Evolutionary conservation across 2,888 invertebrate genomes (phyloP).

Genomic region (Caenorhabditis japonica): DNA sequence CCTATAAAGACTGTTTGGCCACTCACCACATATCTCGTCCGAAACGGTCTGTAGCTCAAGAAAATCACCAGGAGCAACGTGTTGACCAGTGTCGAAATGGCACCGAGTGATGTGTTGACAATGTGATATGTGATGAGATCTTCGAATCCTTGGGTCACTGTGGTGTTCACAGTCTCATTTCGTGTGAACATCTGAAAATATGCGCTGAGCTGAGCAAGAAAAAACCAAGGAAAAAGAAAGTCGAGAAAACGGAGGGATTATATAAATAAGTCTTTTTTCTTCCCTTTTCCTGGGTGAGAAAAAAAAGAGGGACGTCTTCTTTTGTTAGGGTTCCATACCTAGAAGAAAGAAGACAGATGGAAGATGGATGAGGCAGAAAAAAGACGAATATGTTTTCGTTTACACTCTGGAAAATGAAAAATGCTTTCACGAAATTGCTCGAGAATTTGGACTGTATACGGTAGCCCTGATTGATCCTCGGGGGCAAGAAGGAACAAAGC

Average conservation of each 20-base stretch:
- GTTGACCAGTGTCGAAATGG: conserved; percentile 56
- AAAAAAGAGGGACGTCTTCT: conserved; percentile 15
- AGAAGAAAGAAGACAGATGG: no score
- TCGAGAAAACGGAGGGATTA: conserved; percentile 22
- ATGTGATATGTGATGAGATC: conserved; percentile 63
- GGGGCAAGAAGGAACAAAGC: no score
- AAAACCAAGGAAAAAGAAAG: conserved; percentile 1
- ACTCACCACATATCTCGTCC: conserved; percentile 63
- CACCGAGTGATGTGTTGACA: conserved; percentile 63
- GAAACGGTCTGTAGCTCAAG: conserved; percentile 58
- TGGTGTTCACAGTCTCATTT: conserved; percentile 47
- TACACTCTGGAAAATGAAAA: no score
- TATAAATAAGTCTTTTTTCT: conserved; percentile 46
- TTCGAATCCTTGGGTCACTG: conserved; percentile 49
- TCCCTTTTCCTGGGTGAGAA: background rate
- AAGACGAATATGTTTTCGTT: no score
- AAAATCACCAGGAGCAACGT: conserved; percentile 58
- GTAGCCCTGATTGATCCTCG: no score
- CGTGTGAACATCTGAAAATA: conserved; percentile 39
- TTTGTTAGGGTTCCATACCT: conserved; percentile 29
- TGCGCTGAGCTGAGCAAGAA: background rate
- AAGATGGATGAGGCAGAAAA: no score
- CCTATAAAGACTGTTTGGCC: no score
- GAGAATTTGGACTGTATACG: no score
- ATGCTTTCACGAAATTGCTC: no score